Conservation (phyloP, 2,797 vertebrate species). For the Micrastur ruficollis region DNA sequence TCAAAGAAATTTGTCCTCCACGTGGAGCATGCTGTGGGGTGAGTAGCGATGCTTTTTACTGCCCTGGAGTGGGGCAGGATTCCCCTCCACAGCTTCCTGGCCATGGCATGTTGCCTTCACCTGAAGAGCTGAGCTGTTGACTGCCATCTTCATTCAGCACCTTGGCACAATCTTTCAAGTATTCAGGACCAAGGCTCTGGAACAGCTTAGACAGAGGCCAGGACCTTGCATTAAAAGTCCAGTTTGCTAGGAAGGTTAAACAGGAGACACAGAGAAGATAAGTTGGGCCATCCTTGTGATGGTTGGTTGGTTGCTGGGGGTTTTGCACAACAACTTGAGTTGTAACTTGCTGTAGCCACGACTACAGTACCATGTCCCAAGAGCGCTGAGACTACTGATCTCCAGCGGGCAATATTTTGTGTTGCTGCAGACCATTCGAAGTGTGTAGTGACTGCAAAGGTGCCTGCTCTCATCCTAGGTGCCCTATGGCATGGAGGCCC, state of each 20-base stretch:
- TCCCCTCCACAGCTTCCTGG: background rate
- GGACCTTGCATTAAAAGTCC: background rate
- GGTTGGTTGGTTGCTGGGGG: background rate
- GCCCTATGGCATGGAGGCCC: background rate
- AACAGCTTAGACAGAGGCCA: background rate
- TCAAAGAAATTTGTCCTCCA: background rate
- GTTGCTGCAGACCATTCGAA: background rate
- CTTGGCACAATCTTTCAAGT: background rate
- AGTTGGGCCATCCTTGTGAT: background rate
- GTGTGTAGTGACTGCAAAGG: background rate
- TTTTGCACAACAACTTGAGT: background rate
- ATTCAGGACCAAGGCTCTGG: background rate
- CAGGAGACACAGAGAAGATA: background rate
- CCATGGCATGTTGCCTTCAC: background rate
- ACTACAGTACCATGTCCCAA: background rate
- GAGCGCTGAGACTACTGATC: background rate
- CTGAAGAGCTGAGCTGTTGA: background rate
- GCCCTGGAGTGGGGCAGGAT: background rate
- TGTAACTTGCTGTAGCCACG: accelerated
- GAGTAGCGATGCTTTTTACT: background rate
- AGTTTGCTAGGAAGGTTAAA: background rate
- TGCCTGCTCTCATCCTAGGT: background rate
- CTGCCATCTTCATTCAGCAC: background rate
- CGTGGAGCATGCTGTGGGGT: background rate
- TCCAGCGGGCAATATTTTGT: background rate